phyloP scores from a whole-genome alignment of 2,797 vertebrate species.

The Siniperca undulata region DNA sequence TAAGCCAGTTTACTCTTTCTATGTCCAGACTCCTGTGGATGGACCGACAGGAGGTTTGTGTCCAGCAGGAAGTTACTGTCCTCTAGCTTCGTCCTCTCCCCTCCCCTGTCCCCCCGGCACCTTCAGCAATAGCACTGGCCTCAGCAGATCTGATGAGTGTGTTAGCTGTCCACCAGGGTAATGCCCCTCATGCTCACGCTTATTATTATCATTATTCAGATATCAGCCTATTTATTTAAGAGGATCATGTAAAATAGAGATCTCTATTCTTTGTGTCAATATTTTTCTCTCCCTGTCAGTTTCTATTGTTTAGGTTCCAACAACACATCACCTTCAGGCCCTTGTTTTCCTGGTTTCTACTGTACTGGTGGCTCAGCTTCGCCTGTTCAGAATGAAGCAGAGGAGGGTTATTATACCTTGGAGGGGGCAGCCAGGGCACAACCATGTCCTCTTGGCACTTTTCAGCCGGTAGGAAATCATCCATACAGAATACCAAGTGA shows the following conservation, averaged over 20 bases:
- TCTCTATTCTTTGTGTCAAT: not conserved
- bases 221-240: constrained; percentile 7
- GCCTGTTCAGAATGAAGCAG: constrained; percentile 85
- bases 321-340: constrained; percentile 85
- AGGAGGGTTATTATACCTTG: constrained; percentile 85
- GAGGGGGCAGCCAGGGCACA: constrained; percentile 85
- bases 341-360: constrained; percentile 89
- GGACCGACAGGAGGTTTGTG: constrained; percentile 88
- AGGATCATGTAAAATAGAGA: not conserved
- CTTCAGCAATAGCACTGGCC: constrained; percentile 88
- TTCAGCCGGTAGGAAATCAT: constrained; percentile 86
- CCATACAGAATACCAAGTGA: constrained; percentile 10
- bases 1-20: not conserved
- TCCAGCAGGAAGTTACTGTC: constrained; percentile 85
- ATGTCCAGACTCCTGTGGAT: constrained; percentile 85
- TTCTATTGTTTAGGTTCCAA: constrained; percentile 87
- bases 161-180: constrained; percentile 90
- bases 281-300: constrained; percentile 67
- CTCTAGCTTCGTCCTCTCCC: constrained; percentile 84
- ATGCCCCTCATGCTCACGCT: not conserved
- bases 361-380: constrained; percentile 86
- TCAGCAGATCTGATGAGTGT: constrained; percentile 84
- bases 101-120: constrained; percentile 88
- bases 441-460: constrained; percentile 88
- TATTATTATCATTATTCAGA: constrained; percentile 2